phyloP scores from a whole-genome alignment of 2,888 invertebrate genomes.

The Folsomia manolachei region DNA sequence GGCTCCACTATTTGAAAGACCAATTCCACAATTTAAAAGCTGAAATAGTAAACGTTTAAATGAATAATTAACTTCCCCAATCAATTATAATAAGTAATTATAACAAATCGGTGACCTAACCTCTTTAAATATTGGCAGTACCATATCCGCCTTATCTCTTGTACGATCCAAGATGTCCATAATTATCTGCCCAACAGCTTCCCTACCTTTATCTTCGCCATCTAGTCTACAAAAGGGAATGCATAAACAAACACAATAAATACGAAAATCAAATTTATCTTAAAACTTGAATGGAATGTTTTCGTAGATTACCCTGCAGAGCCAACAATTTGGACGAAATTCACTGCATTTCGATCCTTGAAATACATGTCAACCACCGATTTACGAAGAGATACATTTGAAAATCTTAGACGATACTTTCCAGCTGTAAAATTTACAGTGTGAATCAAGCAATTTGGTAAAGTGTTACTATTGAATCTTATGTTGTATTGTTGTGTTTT shows the following conservation, averaged over 20 bases:
- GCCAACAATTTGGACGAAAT: background rate
- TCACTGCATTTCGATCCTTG: background rate
- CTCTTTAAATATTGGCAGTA: conserved; percentile 34
- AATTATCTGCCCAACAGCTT: conserved; percentile 62
- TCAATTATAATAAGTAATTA: too few relatives aligned
- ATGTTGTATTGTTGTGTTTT: conserved; percentile 39
- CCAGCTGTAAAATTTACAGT: conserved; percentile 51
- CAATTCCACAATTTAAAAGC: conserved; percentile 65
- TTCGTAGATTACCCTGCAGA: background rate
- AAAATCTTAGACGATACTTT: conserved; percentile 62
- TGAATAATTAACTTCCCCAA: background rate
- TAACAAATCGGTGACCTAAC: too few relatives aligned
- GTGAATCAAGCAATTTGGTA: background rate
- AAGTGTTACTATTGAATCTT: background rate
- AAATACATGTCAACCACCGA: background rate
- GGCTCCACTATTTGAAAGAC: conserved; percentile 63
- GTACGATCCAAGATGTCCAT: conserved; percentile 56
- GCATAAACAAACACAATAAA: too few relatives aligned
- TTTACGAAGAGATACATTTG: conserved; percentile 53
- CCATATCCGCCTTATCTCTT: conserved; percentile 54
- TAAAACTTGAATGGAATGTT: too few relatives aligned
- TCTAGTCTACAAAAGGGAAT: conserved; percentile 37
- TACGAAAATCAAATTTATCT: too few relatives aligned
- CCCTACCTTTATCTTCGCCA: conserved; percentile 52
- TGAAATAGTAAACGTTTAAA: conserved; percentile 57